A percentile compares a stretch with the other conserved stretches of the same genome.
These are phyloP conservation scores for Hippoglossus hippoglossus DNA, from an alignment of 2,797 vertebrate genomes.

Conservation along the genomic window DNA sequence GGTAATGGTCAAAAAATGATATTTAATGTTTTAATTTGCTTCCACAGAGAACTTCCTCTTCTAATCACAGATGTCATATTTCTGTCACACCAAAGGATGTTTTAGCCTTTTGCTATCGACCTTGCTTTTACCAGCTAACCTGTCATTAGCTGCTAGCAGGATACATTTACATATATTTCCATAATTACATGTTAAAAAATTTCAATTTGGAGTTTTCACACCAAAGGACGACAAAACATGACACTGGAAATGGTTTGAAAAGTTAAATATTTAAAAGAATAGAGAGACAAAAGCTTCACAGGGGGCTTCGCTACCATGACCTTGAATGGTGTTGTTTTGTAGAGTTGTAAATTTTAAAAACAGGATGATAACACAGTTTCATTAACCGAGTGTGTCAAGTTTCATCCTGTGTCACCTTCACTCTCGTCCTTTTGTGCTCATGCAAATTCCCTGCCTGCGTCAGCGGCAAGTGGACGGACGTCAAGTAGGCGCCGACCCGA, in stretches of 20 bases:
- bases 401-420: no score
- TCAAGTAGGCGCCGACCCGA: no score
- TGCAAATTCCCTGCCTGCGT: no score
- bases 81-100: not conserved
- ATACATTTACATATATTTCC: not conserved
- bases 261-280: not conserved
- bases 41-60: not conserved
- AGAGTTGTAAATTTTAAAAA: no score
- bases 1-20: not conserved
- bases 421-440: no score
- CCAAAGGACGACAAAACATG: not conserved
- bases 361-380: no score
- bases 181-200: not conserved
- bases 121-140: not conserved
- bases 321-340: no score
- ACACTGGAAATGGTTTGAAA: not conserved
- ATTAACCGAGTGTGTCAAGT: no score
- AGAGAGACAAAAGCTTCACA: not conserved
- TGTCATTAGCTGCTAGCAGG: not conserved
- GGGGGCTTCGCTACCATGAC: no score
- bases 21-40: not conserved
- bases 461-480: no score
- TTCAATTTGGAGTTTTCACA: not conserved
- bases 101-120: not conserved
- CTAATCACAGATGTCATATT: not conserved